Evolutionary conservation across 2,888 invertebrate genomes (phyloP).

Genomic region (Drosophila ezoana): DNA sequence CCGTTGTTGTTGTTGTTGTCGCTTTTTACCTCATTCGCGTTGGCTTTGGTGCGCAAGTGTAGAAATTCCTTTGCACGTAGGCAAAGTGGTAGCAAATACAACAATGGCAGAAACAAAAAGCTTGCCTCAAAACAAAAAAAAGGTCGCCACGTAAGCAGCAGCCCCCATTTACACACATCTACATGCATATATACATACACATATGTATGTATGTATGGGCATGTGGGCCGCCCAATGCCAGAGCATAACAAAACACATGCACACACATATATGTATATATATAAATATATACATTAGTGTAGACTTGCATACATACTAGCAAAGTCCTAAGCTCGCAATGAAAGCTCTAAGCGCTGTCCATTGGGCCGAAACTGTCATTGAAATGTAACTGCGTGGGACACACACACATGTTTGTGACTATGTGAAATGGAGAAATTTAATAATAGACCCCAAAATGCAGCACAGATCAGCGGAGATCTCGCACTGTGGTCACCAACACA

Average conservation of each 20-base stretch:
- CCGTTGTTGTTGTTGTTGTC: constrained; percentile 69
- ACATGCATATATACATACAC: background rate
- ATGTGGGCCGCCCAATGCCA: constrained; percentile 73
- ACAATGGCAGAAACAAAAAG: constrained; percentile 46
- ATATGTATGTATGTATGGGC: constrained; percentile 1
- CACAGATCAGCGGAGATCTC: constrained; percentile 23
- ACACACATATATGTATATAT: background rate
- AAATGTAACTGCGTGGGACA: constrained; percentile 63
- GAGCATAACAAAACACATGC: constrained; percentile 27
- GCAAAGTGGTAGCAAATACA: constrained; percentile 41
- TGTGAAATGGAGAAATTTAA: constrained; percentile 66
- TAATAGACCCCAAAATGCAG: constrained; percentile 54
- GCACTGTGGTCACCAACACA: constrained; percentile 38
- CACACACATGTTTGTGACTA: constrained; percentile 5
- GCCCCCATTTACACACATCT: constrained; percentile 15
- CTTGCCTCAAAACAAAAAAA: constrained; percentile 61
- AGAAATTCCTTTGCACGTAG: constrained; percentile 78
- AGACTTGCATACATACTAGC: constrained; percentile 11
- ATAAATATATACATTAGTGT: background rate
- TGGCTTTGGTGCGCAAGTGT: constrained; percentile 71
- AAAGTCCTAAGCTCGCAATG: constrained; percentile 53
- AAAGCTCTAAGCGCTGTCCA: constrained; percentile 39
- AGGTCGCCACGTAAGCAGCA: constrained; percentile 70
- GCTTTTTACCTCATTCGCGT: constrained; percentile 54
- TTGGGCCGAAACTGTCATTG: constrained; percentile 58